A percentile compares a stretch with the other conserved stretches of the same genome.
Evolutionary conservation across 2,797 vertebrate species (phyloP).

Genomic region (Sebastes vulpes): DNA sequence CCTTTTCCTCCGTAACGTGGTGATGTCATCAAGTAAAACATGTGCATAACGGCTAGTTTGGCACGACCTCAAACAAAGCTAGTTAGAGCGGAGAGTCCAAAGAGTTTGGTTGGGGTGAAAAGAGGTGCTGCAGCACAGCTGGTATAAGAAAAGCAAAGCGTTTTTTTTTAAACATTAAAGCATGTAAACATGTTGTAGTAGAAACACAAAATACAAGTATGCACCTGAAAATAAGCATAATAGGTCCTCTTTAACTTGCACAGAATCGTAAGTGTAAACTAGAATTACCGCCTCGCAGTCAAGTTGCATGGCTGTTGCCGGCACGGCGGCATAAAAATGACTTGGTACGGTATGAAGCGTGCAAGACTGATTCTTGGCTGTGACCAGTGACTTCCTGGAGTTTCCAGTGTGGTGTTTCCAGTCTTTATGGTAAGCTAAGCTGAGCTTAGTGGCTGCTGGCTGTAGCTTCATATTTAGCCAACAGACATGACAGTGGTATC

Average conservation of each 20-base stretch:
- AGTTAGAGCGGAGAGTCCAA: too few relatives aligned
- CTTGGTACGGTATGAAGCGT: background rate
- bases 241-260: background rate
- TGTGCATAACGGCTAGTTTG: too few relatives aligned
- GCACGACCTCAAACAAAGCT: too few relatives aligned
- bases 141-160: too few relatives aligned
- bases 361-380: background rate
- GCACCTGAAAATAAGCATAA: too few relatives aligned
- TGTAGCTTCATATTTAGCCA: background rate
- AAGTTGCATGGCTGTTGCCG: background rate
- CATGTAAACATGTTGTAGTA: too few relatives aligned
- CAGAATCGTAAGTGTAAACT: background rate
- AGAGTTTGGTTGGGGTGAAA: too few relatives aligned
- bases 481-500: background rate
- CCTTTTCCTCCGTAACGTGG: too few relatives aligned
- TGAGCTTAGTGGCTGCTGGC: background rate
- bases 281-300: background rate
- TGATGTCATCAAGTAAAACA: too few relatives aligned
- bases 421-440: background rate
- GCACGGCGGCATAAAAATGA: background rate
- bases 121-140: too few relatives aligned
- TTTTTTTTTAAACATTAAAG: too few relatives aligned
- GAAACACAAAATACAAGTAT: too few relatives aligned
- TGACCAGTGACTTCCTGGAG: background rate
- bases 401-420: background rate